Conservation (phyloP, 2,888 invertebrate species). For the Ditylenchus weischeri region DNA sequence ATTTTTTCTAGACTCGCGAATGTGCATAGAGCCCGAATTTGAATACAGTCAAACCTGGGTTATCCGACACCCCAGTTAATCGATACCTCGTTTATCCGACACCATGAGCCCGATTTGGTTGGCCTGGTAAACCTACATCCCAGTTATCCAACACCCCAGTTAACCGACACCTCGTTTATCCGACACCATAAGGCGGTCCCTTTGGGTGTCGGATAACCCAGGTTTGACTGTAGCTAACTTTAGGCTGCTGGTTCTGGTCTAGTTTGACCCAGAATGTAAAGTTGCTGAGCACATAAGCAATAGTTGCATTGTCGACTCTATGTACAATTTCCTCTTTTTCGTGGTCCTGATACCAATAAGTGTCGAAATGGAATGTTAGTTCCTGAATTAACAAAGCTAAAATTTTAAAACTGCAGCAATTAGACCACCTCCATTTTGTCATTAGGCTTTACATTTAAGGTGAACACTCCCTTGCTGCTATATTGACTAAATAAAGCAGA, state of each 20-base stretch:
- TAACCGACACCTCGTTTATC: no score
- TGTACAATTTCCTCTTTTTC: conserved; percentile 8
- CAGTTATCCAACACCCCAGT: no score
- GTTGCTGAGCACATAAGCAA: not conserved
- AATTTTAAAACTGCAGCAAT: not conserved
- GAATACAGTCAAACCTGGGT: no score
- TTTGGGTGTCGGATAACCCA: no score
- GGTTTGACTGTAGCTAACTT: not conserved
- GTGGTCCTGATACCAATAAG: conserved; percentile 11
- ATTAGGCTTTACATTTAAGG: not conserved
- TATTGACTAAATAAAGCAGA: conserved; percentile 7
- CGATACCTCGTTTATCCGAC: no score
- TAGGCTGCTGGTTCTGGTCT: conserved; percentile 5
- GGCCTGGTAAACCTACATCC: no score
- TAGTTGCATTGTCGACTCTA: conserved; percentile 1
- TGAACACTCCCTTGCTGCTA: conserved; percentile 1
- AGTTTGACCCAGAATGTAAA: conserved; percentile 5
- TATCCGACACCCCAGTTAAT: no score
- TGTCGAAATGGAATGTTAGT: not conserved
- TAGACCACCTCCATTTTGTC: conserved; percentile 1
- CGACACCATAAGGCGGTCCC: no score
- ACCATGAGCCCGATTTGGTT: no score
- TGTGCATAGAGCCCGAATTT: no score
- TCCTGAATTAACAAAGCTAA: not conserved
- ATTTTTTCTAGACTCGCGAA: no score